Evolutionary conservation across 2,888 invertebrate species (phyloP).

Genomic region (Microdon myrmicae): DNA sequence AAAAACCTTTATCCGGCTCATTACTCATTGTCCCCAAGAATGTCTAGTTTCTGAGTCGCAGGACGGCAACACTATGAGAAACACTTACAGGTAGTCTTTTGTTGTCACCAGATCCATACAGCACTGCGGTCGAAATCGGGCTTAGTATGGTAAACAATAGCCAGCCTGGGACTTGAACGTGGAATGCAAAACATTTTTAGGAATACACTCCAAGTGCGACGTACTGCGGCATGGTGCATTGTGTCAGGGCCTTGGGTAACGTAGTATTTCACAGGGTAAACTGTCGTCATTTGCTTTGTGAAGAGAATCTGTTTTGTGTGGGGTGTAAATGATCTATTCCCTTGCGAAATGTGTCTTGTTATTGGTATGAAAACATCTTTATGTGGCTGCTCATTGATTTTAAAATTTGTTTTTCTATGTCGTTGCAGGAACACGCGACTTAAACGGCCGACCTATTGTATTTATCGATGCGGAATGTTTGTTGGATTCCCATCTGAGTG

Average conservation of each 20-base stretch:
- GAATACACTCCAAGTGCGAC: conserved; percentile 14
- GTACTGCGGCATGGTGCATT: neutral
- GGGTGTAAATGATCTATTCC: conserved; percentile 39
- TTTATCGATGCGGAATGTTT: conserved; percentile 74
- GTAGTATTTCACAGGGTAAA: conserved; percentile 22
- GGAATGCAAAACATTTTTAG: conserved; percentile 32
- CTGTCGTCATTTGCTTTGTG: conserved; percentile 22
- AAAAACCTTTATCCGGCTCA: conserved; percentile 37
- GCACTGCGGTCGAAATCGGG: conserved; percentile 28
- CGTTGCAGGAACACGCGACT: conserved; percentile 75
- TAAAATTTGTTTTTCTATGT: conserved; percentile 47
- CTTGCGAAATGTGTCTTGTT: conserved; percentile 28
- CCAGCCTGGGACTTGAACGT: conserved; percentile 19
- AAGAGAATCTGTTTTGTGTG: conserved; percentile 21
- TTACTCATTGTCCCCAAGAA: conserved; percentile 46
- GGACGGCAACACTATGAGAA: conserved; percentile 40
- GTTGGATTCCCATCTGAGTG: conserved; percentile 71
- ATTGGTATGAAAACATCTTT: conserved; percentile 7
- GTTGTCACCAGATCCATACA: too few species aligned
- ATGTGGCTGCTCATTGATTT: neutral
- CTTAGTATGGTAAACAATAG: conserved; percentile 39
- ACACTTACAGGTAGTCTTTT: conserved; percentile 45
- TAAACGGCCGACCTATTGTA: conserved; percentile 74
- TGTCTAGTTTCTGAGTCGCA: too few species aligned
- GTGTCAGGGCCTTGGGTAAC: neutral